Evolutionary conservation across 2,113 vertebrate genomes (phyloP).

Genomic region (Gopherus flavomarginatus): DNA sequence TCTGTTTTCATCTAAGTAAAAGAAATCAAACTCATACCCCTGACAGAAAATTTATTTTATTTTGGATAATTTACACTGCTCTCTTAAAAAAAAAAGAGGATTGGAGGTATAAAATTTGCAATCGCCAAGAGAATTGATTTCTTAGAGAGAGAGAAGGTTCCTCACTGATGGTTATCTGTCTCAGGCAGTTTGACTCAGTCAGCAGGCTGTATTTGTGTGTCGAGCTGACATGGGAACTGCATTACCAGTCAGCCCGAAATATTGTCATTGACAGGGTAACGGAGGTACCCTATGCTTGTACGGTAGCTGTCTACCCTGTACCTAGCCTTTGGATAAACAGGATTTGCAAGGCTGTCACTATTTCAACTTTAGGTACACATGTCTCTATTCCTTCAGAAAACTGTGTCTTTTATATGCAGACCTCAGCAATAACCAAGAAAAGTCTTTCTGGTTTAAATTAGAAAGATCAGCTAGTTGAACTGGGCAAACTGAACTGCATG

Average conservation of each 20-base stretch:
- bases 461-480: conserved; percentile 49
- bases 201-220: not conserved
- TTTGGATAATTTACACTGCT: not conserved
- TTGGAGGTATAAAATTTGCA: not conserved
- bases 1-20: not conserved
- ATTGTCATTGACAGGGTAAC: fast-evolving
- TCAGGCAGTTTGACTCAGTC: not conserved
- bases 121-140: not conserved
- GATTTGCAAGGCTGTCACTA: conserved; percentile 24
- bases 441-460: conserved; percentile 51
- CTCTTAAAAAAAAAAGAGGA: not conserved
- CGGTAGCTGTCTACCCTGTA: not conserved
- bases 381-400: conserved; percentile 36
- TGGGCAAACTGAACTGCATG: conserved; percentile 22
- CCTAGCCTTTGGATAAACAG: conserved; percentile 30
- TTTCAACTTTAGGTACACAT: conserved; percentile 16
- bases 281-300: not conserved
- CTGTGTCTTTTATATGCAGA: conserved; percentile 36
- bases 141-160: not conserved
- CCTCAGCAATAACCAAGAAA: conserved; percentile 56
- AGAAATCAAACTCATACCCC: not conserved
- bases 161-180: not conserved
- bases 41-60: not conserved
- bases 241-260: not conserved
- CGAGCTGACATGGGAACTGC: not conserved